These are phyloP conservation scores for Chaetorhynchus papuensis DNA, from an alignment of 2,113 vertebrate genomes.

Conservation along the genomic window DNA sequence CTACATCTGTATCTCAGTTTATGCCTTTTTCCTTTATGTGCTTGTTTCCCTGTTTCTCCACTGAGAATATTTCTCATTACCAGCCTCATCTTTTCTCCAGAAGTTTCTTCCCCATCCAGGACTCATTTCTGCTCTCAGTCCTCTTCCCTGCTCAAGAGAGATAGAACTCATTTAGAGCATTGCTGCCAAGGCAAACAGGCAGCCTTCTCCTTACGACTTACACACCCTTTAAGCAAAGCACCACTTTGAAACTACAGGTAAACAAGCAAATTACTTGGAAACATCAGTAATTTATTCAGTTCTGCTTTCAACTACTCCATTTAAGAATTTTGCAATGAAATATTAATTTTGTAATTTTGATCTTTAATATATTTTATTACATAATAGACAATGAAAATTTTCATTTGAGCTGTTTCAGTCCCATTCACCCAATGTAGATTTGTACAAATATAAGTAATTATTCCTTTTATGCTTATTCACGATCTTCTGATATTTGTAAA, in stretches of 20 bases:
- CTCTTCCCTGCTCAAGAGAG: not conserved
- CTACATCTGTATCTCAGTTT: not conserved
- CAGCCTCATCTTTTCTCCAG: not conserved
- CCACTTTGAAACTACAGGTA: not conserved
- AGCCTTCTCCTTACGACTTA: not conserved
- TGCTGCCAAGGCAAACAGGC: not conserved
- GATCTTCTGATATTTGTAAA: not conserved
- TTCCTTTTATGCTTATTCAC: not conserved
- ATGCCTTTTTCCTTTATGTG: not conserved
- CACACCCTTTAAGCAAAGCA: not conserved
- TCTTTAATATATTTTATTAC: not conserved
- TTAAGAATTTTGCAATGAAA: not conserved
- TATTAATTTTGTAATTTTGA: not conserved
- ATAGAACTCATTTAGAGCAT: not conserved
- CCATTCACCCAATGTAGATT: not conserved
- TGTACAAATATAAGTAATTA: not conserved
- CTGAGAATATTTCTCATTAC: not conserved
- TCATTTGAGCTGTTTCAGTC: not conserved
- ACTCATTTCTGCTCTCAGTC: not conserved
- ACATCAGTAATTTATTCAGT: not conserved
- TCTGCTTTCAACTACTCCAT: not conserved
- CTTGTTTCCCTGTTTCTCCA: not conserved
- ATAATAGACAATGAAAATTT: not conserved
- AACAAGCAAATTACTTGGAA: not conserved
- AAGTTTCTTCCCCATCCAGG: not conserved